Percentiles rank a stretch among this genome's conserved stretches.
phyloP scores from a whole-genome alignment of 2,113 vertebrate genomes.

The Echinops telfairi region DNA sequence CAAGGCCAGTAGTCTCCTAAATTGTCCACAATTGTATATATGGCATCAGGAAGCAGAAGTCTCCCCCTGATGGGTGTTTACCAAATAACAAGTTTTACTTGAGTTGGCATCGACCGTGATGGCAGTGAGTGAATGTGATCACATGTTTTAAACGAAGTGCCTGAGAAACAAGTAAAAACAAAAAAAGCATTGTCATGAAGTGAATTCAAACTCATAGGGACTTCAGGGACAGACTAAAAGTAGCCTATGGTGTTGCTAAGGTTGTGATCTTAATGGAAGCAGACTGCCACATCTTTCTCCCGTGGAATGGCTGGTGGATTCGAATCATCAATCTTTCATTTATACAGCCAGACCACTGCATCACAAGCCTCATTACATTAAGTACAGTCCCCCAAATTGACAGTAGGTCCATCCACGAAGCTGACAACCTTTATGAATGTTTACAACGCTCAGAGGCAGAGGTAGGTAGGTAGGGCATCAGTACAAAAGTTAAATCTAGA shows the following conservation, averaged over 20 bases:
- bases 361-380: not conserved
- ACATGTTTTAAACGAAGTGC: conserved; percentile 12
- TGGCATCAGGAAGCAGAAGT: no score
- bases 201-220: not conserved
- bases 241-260: not conserved
- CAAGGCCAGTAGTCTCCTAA: no score
- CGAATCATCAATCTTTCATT: not conserved
- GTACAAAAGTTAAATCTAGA: not conserved
- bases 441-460: not conserved
- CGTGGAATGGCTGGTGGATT: not conserved
- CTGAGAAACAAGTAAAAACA: not conserved
- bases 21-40: no score
- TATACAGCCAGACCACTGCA: not conserved
- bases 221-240: not conserved
- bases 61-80: no score
- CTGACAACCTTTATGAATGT: not conserved
- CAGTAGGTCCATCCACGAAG: not conserved
- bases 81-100: no score
- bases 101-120: no score
- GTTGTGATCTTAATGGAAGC: not conserved
- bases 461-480: not conserved
- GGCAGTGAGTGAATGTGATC: no score
- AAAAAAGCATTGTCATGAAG: not conserved
- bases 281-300: not conserved
- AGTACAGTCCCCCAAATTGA: not conserved